Conservation (phyloP, 2,797 vertebrate species). For the Glossophaga mutica region DNA sequence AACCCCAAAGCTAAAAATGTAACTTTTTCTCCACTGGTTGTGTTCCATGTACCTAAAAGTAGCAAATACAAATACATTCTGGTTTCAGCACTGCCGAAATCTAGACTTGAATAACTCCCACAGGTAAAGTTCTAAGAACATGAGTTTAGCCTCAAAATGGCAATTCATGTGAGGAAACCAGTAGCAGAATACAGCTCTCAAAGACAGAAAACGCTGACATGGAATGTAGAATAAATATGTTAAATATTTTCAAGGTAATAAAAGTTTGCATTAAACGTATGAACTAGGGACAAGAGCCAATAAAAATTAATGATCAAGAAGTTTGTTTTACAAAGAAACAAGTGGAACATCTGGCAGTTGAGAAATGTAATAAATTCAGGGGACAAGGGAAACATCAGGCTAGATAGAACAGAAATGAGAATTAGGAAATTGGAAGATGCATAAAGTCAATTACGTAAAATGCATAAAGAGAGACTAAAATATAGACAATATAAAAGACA, state of each 20-base stretch:
- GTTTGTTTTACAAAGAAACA: not conserved
- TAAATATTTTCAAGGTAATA: not conserved
- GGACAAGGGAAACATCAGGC: not conserved
- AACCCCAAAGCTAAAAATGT: not conserved
- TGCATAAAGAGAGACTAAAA: not conserved
- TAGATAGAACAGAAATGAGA: not conserved
- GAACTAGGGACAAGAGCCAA: not conserved
- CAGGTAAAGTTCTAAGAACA: not conserved
- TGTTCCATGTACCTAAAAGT: not conserved
- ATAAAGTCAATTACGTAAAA: not conserved
- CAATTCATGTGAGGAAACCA: not conserved
- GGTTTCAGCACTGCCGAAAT: not conserved
- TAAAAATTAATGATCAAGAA: not conserved
- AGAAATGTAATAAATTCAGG: not conserved
- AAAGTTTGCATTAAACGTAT: not conserved
- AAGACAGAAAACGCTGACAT: not conserved
- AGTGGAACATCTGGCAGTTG: not conserved
- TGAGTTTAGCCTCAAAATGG: not conserved
- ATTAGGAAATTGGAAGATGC: not conserved
- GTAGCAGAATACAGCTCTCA: not conserved
- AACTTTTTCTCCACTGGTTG: not conserved
- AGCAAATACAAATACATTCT: not conserved
- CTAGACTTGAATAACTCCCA: not conserved
- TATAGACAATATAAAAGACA: not conserved
- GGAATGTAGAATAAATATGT: not conserved